phyloP scores from a whole-genome alignment of 64 coral and sea anemone species.

The Actinia tenebrosa region DNA sequence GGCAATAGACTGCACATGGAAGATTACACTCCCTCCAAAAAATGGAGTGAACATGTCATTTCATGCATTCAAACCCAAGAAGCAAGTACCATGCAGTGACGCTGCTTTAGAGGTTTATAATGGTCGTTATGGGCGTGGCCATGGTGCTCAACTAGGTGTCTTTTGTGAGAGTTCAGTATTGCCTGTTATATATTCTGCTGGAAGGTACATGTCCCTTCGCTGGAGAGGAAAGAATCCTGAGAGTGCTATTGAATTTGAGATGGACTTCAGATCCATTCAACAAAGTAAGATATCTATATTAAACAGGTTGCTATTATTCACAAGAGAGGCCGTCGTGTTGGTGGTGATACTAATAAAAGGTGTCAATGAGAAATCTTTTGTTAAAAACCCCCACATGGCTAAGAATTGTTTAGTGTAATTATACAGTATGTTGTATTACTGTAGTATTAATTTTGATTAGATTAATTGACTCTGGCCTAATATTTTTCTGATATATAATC shows the following conservation, averaged over 20 bases:
- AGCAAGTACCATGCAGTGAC: constrained; percentile 3
- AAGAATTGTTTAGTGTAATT: too few relatives aligned
- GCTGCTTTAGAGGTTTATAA: constrained; percentile 22
- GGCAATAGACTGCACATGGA: constrained; percentile 19
- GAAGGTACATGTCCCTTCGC: constrained; percentile 18
- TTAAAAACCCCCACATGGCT: too few relatives aligned
- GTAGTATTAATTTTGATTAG: too few relatives aligned
- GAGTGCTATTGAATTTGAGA: constrained; percentile 9
- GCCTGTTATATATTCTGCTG: constrained; percentile 13
- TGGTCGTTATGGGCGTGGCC: constrained; percentile 7
- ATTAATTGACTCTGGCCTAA: too few relatives aligned
- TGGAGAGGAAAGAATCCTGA: constrained; percentile 10
- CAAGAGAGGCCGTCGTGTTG: too few relatives aligned
- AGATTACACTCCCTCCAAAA: constrained; percentile 21
- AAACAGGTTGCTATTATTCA: too few relatives aligned
- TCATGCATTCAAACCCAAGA: background rate
- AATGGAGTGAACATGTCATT: constrained; percentile 20
- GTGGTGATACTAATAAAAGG: too few relatives aligned
- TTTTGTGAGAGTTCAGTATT: background rate
- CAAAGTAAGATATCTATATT: background rate
- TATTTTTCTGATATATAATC: background rate
- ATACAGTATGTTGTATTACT: too few relatives aligned
- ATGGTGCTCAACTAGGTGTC: constrained; percentile 13
- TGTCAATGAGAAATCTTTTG: too few relatives aligned
- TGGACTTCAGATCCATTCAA: background rate